Evolutionary conservation across 2,797 vertebrate species (phyloP), one percentile per base, ranked within the genome.

Genomic region (Coilia nasus): DNA sequence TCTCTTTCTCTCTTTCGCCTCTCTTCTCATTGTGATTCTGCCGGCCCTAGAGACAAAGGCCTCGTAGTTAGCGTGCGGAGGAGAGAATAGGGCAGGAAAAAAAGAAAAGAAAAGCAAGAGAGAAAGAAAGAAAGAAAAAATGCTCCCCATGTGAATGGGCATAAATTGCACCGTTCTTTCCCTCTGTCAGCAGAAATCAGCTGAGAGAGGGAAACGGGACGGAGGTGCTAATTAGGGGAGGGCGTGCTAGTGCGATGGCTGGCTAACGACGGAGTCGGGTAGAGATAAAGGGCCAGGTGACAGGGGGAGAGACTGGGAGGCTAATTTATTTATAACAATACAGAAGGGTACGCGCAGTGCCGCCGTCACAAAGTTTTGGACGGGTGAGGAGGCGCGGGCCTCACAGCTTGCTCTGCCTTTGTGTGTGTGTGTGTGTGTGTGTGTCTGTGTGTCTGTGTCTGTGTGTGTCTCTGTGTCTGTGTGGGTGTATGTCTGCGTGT

Each of bases 151-250:
- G 88, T 83, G 84, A 64, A 88, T 83, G 75, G 78, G 82, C 84
- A 86, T 78, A 87, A 89, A 89, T 86, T 84, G 85, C 84, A 82
- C 83, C 81, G 85, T 80, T 80, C 83, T 64, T 87, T 88, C 82
- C 62, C 44, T 88, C 88, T 86, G 88, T 88, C 88, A 88, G 88
- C 86, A 87, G 86, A 86, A 82, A 86, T 83, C 81, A 60, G 86
- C 83, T 82, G 88, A 56, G 50, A 82, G 85, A 85, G 83, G 85
- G 64, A 88, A 80, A 67, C 82, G 64, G 60, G 23, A 84, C 60
- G 56, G 82, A 81, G 81, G 59, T 82, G 80, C 41, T 85, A 88
- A 89, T 90, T 89, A 78, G 71, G 7, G 71, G 0, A 44, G 67
- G 67, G 84, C 80, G 81, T 86, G 82, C 82, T 84, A 86, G 84